phyloP scores from a whole-genome alignment of 2,888 invertebrate species.

The Trissolcus japonicus region DNA sequence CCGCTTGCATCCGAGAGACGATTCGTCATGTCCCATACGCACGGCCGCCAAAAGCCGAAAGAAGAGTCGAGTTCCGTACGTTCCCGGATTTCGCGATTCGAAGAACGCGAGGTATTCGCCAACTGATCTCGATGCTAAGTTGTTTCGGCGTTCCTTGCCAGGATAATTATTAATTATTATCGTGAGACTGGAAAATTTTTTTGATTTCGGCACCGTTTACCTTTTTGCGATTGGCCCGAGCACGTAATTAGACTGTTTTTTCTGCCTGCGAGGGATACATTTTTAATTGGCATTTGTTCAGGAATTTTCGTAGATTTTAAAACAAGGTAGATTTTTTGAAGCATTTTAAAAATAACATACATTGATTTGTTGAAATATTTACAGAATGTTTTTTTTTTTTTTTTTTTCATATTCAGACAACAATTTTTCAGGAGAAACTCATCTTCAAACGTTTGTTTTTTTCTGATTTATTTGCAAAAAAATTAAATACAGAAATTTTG shows the following conservation, averaged over 20 bases:
- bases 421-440: too few relatives aligned
- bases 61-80: slow-evolving; percentile 17
- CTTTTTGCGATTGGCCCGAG: background rate
- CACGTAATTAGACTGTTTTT: too few relatives aligned
- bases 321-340: too few relatives aligned
- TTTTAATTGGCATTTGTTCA: too few relatives aligned
- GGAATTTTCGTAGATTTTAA: too few relatives aligned
- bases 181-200: slow-evolving; percentile 13
- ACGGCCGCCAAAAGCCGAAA: slow-evolving; percentile 26
- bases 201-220: background rate
- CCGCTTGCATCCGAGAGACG: slow-evolving; percentile 38
- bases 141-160: slow-evolving; percentile 7
- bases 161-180: slow-evolving; percentile 32
- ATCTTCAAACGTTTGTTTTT: slow-evolving; percentile 3
- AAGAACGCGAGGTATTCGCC: slow-evolving; percentile 30
- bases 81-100: slow-evolving; percentile 28
- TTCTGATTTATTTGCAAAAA: background rate
- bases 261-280: too few relatives aligned
- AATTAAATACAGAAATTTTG: too few relatives aligned
- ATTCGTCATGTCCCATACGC: slow-evolving; percentile 47
- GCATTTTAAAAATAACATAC: background rate
- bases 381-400: too few relatives aligned
- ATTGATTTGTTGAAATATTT: too few relatives aligned
- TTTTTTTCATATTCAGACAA: too few relatives aligned
- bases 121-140: slow-evolving; percentile 12